These are phyloP conservation scores for Phymastichus coffea DNA, from an alignment of 1,140 invertebrate species.

Conservation along the genomic window DNA sequence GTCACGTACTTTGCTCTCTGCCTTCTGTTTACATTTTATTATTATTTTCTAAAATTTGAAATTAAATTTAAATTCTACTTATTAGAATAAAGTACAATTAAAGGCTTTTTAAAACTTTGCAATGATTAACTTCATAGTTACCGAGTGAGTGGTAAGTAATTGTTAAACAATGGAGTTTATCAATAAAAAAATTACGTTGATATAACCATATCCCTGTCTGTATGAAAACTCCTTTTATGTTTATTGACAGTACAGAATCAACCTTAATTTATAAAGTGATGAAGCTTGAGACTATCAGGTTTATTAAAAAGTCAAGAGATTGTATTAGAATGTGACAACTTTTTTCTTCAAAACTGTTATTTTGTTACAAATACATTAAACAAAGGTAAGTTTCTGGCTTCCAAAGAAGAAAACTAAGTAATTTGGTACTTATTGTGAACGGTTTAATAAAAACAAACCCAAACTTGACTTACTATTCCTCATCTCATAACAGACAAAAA, in stretches of 20 bases:
- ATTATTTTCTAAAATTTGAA: too few relatives aligned
- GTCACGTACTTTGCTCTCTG: constrained; percentile 30
- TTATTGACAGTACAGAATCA: constrained; percentile 1
- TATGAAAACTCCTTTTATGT: constrained; percentile 23
- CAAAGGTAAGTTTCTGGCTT: background rate
- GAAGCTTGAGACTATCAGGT: too few relatives aligned
- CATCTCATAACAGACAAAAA: background rate
- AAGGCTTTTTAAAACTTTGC: too few relatives aligned
- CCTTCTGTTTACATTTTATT: too few relatives aligned
- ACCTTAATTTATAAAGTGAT: too few relatives aligned
- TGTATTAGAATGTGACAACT: too few relatives aligned
- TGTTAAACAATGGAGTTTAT: constrained; percentile 20
- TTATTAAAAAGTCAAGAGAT: too few relatives aligned
- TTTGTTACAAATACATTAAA: too few relatives aligned
- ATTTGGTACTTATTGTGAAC: too few relatives aligned
- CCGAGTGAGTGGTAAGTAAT: constrained; percentile 37
- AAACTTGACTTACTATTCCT: too few relatives aligned
- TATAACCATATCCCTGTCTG: constrained; percentile 18
- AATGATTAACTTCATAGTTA: constrained; percentile 19
- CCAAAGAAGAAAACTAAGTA: background rate
- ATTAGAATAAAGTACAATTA: background rate
- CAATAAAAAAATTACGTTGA: constrained; percentile 33
- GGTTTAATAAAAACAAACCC: too few relatives aligned
- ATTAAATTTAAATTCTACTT: constrained; percentile 8
- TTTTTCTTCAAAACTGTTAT: too few relatives aligned